phyloP scores from a whole-genome alignment of 2,113 vertebrate genomes.

The Amblyopsis rosae region DNA sequence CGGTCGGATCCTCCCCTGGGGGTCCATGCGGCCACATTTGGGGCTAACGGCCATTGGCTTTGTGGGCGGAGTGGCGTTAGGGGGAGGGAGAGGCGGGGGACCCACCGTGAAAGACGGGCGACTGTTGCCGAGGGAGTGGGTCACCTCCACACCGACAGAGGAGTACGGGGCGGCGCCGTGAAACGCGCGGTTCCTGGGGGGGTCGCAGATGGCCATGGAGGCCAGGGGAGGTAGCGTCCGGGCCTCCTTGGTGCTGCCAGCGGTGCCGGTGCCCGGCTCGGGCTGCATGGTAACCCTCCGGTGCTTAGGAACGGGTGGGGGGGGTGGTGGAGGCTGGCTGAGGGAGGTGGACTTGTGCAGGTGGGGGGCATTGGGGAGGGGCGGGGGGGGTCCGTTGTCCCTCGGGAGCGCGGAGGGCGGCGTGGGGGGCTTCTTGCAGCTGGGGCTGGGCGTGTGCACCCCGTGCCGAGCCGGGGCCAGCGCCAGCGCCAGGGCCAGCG shows the following conservation, averaged over 20 bases:
- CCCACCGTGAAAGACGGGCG: not conserved
- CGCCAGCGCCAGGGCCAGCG: slow-evolving; percentile 4
- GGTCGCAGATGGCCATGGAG: slow-evolving; percentile 66
- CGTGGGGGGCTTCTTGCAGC: slow-evolving; percentile 46
- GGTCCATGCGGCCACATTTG: not conserved
- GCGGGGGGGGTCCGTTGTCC: slow-evolving; percentile 53
- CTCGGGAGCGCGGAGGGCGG: slow-evolving; percentile 39
- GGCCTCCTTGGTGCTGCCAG: slow-evolving; percentile 27
- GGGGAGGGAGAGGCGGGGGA: not conserved
- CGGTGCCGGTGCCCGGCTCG: not conserved
- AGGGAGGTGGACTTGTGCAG: not conserved
- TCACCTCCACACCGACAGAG: not conserved
- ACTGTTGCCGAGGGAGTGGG: slow-evolving; percentile 28
- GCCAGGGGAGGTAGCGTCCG: slow-evolving; percentile 1
- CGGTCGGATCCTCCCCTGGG: not conserved
- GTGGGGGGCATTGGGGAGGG: slow-evolving; percentile 36
- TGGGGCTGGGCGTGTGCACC: slow-evolving; percentile 26
- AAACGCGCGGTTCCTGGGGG: slow-evolving; percentile 47
- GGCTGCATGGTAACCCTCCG: not conserved
- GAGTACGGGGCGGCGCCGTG: slow-evolving; percentile 25
- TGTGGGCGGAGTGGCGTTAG: not conserved
- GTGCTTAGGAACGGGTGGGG: slow-evolving; percentile 32
- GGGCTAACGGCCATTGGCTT: not conserved
- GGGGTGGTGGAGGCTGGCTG: slow-evolving; percentile 19
- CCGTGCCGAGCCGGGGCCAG: slow-evolving; percentile 29